These are phyloP conservation scores for Caretta caretta DNA, from an alignment of 2,113 vertebrate species.

Conservation along the genomic window DNA sequence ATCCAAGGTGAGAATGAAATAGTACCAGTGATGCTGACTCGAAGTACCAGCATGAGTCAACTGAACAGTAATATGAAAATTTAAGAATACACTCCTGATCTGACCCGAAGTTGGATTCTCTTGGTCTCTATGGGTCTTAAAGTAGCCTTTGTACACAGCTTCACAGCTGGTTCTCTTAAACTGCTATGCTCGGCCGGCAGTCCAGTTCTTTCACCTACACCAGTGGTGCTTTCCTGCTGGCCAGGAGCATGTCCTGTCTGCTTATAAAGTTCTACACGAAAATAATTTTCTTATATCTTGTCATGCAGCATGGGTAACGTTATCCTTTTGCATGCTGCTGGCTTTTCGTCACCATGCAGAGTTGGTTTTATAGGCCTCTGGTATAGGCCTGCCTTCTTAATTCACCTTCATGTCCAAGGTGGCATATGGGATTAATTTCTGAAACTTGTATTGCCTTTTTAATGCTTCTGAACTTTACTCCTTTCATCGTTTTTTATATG, in stretches of 20 bases:
- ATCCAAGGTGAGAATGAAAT: not conserved
- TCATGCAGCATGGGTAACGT: not conserved
- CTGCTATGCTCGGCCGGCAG: rapidly evolving
- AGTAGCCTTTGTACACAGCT: not conserved
- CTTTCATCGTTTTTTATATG: not conserved
- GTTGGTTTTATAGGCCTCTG: not conserved
- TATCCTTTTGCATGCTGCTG: not conserved
- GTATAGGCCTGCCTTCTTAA: not conserved
- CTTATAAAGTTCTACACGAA: not conserved
- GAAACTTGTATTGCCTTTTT: not conserved
- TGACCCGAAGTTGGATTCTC: not conserved
- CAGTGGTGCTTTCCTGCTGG: not conserved
- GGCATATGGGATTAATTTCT: rapidly evolving
- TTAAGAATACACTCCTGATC: not conserved
- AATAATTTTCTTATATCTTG: not conserved
- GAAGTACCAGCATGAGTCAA: not conserved
- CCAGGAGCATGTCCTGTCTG: not conserved
- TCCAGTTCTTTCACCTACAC: not conserved
- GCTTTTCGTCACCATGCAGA: rapidly evolving
- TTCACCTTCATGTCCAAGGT: not conserved
- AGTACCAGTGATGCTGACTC: not conserved
- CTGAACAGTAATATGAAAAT: not conserved
- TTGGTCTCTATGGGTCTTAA: not conserved
- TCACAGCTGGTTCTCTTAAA: not conserved
- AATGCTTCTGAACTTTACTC: not conserved